Evolutionary conservation across 2,797 vertebrate genomes (phyloP).

Genomic region (Megalops cyprinoides): DNA sequence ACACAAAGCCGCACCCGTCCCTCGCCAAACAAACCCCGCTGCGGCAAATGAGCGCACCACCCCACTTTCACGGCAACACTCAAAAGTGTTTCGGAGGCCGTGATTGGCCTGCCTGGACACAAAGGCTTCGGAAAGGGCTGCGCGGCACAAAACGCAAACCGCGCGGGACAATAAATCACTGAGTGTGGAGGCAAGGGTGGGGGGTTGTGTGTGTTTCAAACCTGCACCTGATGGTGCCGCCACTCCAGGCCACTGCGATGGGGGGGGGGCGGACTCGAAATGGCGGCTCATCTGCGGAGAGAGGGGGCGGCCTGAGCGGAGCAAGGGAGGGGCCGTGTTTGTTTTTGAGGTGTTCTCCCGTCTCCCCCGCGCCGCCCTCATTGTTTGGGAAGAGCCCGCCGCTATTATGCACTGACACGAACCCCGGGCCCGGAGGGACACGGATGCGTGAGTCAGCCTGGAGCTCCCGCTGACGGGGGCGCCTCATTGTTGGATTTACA

Average conservation of each 20-base stretch:
- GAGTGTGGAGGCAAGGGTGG: constrained; percentile 46
- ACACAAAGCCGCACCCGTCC: constrained; percentile 5
- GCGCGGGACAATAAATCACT: constrained; percentile 65
- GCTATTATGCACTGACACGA: constrained; percentile 81
- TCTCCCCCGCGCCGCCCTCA: constrained; percentile 72
- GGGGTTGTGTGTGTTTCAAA: constrained; percentile 70
- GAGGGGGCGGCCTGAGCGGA: constrained; percentile 67
- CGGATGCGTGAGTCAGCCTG: constrained; percentile 70
- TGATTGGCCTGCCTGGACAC: constrained; percentile 54
- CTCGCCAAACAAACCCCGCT: constrained; percentile 29
- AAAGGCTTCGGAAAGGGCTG: constrained; percentile 60
- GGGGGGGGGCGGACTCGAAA: constrained; percentile 2
- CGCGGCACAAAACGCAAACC: constrained; percentile 56
- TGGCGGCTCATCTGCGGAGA: constrained; percentile 45
- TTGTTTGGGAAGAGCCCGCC: constrained; percentile 65
- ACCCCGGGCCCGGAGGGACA: constrained; percentile 65
- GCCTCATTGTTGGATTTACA: constrained; percentile 62
- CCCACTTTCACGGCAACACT: constrained; percentile 58
- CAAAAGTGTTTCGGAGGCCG: constrained; percentile 52
- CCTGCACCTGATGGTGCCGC: constrained; percentile 61
- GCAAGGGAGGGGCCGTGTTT: constrained; percentile 67
- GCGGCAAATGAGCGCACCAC: constrained; percentile 40
- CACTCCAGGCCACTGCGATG: constrained; percentile 37
- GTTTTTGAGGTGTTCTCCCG: constrained; percentile 82
- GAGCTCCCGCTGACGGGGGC: constrained; percentile 50